A percentile compares a stretch with the other conserved stretches of the same genome.
Conservation (phyloP, 1,140 invertebrate genomes). For the Bombus turneri region DNA sequence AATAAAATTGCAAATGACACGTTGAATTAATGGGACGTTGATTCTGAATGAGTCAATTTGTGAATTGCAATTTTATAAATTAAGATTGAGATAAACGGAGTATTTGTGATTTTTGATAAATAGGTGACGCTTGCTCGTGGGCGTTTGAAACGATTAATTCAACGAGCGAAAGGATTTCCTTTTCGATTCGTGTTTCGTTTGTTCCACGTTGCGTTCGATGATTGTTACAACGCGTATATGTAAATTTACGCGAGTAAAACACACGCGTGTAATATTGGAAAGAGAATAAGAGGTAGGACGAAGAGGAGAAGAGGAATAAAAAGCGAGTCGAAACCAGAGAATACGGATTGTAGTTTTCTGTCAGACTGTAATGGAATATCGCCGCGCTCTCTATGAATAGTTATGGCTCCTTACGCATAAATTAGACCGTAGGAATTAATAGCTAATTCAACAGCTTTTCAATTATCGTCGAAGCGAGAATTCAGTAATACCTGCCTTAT, state of each 20-base stretch:
- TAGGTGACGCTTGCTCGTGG: not conserved
- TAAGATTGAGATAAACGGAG: not conserved
- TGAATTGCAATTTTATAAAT: not conserved
- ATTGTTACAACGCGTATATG: slow-evolving; percentile 43
- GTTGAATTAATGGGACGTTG: not conserved
- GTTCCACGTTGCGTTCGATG: slow-evolving; percentile 11
- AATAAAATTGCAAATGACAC: no score
- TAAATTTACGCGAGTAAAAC: slow-evolving; percentile 34
- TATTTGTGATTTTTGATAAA: not conserved
- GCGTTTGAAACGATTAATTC: not conserved
- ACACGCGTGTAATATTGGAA: slow-evolving; percentile 24
- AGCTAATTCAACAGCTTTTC: slow-evolving; percentile 67
- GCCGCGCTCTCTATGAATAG: slow-evolving; percentile 60
- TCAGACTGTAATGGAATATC: slow-evolving; percentile 41
- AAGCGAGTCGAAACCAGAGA: slow-evolving; percentile 3
- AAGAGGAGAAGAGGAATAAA: not conserved
- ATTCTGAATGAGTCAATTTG: not conserved
- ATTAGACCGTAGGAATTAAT: slow-evolving; percentile 63
- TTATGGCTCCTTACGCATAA: slow-evolving; percentile 64
- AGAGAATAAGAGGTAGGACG: not conserved
- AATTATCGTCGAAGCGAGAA: slow-evolving; percentile 59
- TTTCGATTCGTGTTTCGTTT: slow-evolving; percentile 12
- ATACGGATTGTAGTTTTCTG: slow-evolving; percentile 51
- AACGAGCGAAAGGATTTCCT: not conserved
- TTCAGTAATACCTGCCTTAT: slow-evolving; percentile 56